Evolutionary conservation across 2,888 invertebrate genomes (phyloP), one percentile per base, ranked within the genome.

Genomic region (Macrophya annulata): DNA sequence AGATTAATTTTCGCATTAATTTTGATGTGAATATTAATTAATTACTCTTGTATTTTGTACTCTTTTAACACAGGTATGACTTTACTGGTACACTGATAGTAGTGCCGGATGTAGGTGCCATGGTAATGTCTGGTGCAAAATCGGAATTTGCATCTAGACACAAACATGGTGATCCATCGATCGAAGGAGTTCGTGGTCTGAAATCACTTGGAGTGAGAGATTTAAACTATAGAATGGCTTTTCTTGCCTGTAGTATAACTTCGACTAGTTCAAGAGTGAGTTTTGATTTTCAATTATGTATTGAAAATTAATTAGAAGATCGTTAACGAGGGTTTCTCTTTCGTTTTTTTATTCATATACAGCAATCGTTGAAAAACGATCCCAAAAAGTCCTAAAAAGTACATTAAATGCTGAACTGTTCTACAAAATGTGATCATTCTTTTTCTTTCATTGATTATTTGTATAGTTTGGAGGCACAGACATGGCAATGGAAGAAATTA

Each of bases 61-160:
- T n/a, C 25, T 84, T 31, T 84, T 4, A 25, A 82, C 15, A 96
- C 91, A 94, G 95, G 85, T 98, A 98, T 91, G 98, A 99, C 92
- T 99, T 99, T 92, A 98, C 98, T 0, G 99, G 99, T 21, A 98
- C 99, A 0, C 94, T 99, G 21, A 99, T 99, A 91, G 99, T 99
- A 1, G 98, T 99, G 0, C 99, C 99, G 0, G 99, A 99, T 94
- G 98, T 99, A 0, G 97, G 97, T 0, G 97, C 97, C 0, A 93
- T 99, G 71, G 96, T 98, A 8, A 93, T 97, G 87, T 98, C 99
- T 0, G 99, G 98, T 3, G 97, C 98, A 0, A 96, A 96, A 91
- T 96, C 98, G 0, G 99, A 99, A 93, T 95, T 96, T 4, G 96
- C 96, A 0, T 96, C 97, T 0, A 95, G 97, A 17, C 97, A 97